phyloP scores from a whole-genome alignment of 1,140 invertebrate species.

The Magallana gigas region DNA sequence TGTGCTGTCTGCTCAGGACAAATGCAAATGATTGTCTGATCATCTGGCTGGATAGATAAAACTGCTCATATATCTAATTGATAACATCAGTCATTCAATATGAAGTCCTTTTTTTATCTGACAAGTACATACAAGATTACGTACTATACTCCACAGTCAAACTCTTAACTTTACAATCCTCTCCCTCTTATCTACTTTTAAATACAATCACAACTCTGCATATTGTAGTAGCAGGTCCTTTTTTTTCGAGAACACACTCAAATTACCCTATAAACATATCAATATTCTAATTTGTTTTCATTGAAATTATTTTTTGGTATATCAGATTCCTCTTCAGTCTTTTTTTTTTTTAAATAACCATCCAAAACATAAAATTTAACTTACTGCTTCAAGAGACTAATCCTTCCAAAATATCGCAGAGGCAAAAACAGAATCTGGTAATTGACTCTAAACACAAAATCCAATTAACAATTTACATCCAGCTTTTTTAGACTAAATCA shows the following conservation, averaged over 20 bases:
- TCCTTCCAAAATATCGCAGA: not conserved
- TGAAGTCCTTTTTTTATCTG: not conserved
- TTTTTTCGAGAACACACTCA: no score
- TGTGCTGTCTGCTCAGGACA: constrained; percentile 2
- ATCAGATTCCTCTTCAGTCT: no score
- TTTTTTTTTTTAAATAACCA: no score
- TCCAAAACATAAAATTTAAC: not conserved
- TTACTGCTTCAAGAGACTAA: not conserved
- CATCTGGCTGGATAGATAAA: not conserved
- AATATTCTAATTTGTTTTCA: no score
- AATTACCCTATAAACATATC: no score
- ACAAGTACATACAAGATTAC: not conserved
- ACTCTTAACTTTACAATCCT: not conserved
- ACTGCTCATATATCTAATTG: not conserved
- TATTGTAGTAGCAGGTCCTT: no score
- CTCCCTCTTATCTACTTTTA: no score
- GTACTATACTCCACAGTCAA: not conserved
- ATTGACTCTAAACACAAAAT: not conserved
- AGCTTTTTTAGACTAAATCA: not conserved
- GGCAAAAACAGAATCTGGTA: not conserved
- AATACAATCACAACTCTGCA: no score
- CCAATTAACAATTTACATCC: not conserved
- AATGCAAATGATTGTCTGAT: not conserved
- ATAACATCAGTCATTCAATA: not conserved
- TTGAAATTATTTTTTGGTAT: no score